Conservation (phyloP, 2,797 vertebrate species). For the Falco berigora region DNA sequence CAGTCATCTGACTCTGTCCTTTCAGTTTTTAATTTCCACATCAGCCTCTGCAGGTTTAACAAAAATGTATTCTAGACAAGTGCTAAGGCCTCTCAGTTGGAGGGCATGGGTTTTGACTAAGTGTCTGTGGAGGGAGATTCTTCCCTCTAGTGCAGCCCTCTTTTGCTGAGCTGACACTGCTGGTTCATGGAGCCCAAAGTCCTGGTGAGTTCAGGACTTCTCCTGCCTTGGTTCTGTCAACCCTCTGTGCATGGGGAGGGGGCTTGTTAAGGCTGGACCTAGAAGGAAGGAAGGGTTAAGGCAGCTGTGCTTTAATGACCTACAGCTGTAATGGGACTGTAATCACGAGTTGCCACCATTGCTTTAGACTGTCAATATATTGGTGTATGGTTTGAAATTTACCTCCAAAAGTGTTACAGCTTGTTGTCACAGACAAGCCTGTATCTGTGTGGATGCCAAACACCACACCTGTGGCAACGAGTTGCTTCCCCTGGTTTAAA, state of each 20-base stretch:
- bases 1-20: conserved; percentile 38
- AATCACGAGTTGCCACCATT: background rate
- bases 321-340: background rate
- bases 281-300: background rate
- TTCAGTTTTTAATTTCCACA: conserved; percentile 27
- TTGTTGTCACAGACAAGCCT: background rate
- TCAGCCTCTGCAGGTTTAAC: background rate
- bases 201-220: background rate
- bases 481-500: background rate
- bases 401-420: background rate
- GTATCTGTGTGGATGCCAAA: background rate
- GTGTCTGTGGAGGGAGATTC: background rate
- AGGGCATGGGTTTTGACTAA: background rate
- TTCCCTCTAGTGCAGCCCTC: background rate
- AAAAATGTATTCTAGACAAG: background rate
- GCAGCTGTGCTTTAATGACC: background rate
- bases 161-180: background rate
- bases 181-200: background rate
- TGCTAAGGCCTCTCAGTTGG: background rate
- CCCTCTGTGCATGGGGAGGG: background rate
- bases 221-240: background rate
- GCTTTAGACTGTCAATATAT: background rate
- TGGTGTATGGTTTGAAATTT: background rate
- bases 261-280: background rate
- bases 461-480: background rate